Evolutionary conservation across 1,140 invertebrate genomes (phyloP).

Genomic region (Gerris buenoi): DNA sequence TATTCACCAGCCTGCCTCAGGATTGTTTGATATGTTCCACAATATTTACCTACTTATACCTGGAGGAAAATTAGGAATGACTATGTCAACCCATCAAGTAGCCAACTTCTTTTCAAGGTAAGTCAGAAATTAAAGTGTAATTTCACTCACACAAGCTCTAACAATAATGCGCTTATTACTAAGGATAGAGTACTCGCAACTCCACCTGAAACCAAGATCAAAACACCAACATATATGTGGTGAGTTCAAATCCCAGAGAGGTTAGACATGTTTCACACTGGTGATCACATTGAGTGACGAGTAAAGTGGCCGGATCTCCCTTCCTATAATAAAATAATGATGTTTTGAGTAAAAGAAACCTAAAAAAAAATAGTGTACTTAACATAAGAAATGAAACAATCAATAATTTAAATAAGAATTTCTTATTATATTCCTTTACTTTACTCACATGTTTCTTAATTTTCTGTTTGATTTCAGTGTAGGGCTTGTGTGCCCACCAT

Average conservation of each 20-base stretch:
- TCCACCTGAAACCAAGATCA: too few species aligned
- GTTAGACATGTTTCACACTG: too few species aligned
- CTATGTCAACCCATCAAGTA: constrained; percentile 38
- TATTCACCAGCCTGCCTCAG: constrained; percentile 75
- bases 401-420: not conserved
- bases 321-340: too few species aligned
- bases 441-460: constrained; percentile 30
- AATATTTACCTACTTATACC: constrained; percentile 56
- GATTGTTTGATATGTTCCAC: constrained; percentile 66
- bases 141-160: too few species aligned
- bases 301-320: too few species aligned
- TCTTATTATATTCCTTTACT: not conserved
- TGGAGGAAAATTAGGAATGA: constrained; percentile 59
- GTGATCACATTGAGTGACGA: too few species aligned
- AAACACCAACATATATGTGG: too few species aligned
- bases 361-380: not conserved
- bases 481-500: constrained; percentile 41
- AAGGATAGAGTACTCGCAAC: too few species aligned
- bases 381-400: not conserved
- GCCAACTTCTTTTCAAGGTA: constrained; percentile 16
- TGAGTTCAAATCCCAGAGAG: too few species aligned
- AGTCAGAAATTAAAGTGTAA: too few species aligned
- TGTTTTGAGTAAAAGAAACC: too few species aligned
- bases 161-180: too few species aligned
- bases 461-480: constrained; percentile 31